phyloP scores from a whole-genome alignment of 35 echinoderm and acorn worm genomes.

The Acanthaster planci region DNA sequence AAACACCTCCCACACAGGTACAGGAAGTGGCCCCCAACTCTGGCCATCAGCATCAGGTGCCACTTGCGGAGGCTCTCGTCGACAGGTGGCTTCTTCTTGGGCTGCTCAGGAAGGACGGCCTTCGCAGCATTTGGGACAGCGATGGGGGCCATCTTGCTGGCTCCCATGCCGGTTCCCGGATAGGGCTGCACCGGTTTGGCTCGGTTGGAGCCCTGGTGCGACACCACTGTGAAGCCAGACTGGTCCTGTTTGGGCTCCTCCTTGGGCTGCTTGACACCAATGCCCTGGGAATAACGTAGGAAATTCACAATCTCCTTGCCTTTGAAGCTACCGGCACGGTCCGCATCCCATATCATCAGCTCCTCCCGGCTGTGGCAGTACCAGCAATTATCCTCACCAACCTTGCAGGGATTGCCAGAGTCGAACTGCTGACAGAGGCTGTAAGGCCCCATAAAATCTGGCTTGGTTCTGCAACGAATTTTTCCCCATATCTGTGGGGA shows the following conservation, averaged over 20 bases:
- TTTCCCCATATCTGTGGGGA: slow-evolving; percentile 44
- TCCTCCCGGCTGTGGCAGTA: slow-evolving; percentile 77
- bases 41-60: slow-evolving; percentile 29
- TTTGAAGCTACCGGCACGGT: slow-evolving; percentile 59
- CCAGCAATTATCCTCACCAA: slow-evolving; percentile 49
- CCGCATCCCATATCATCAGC: slow-evolving; percentile 68
- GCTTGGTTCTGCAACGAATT: slow-evolving; percentile 56
- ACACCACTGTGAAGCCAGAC: neutral
- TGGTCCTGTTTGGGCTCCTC: neutral
- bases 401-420: slow-evolving; percentile 47
- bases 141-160: neutral
- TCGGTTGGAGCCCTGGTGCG: neutral
- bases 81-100: neutral
- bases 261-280: slow-evolving; percentile 23
- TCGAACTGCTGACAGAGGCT: slow-evolving; percentile 55
- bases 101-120: neutral
- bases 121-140: neutral
- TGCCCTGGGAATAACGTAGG: slow-evolving; percentile 26
- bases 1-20: slow-evolving; percentile 69
- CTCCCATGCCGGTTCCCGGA: neutral
- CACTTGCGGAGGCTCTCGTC: slow-evolving; percentile 4
- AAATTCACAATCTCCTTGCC: slow-evolving; percentile 66
- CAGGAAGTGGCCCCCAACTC: slow-evolving; percentile 65
- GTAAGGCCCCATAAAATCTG: slow-evolving; percentile 47
- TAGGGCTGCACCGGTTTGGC: neutral